A percentile compares a stretch with the other conserved stretches of the same genome.
phyloP scores from a whole-genome alignment of 2,113 vertebrate species.

The Python bivittatus region DNA sequence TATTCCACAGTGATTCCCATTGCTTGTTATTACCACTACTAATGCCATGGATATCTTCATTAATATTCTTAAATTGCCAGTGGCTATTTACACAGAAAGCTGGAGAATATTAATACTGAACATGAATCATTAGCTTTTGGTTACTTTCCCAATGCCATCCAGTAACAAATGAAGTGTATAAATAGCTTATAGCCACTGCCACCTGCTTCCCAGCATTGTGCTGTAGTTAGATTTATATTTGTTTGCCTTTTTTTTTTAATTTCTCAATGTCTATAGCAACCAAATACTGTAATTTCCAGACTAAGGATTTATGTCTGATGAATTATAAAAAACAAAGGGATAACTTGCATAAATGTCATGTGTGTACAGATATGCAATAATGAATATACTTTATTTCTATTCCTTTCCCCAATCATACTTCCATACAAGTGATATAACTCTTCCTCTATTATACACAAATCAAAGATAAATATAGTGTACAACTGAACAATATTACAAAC shows the following conservation, averaged over 20 bases:
- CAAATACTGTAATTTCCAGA: not conserved
- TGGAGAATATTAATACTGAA: constrained; percentile 60
- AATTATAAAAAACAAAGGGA: not conserved
- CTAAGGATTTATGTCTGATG: not conserved
- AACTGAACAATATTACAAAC: not conserved
- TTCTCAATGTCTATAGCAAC: not conserved
- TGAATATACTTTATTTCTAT: not conserved
- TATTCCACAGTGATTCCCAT: constrained; percentile 41
- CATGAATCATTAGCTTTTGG: constrained; percentile 74
- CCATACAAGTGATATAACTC: not conserved
- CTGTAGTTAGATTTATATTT: constrained; percentile 72
- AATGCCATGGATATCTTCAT: constrained; percentile 64
- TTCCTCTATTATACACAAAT: not conserved
- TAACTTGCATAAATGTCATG: not conserved
- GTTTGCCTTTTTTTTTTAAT: constrained; percentile 23
- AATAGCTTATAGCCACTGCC: constrained; percentile 68
- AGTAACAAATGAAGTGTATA: constrained; percentile 75
- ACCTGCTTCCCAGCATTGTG: constrained; percentile 73
- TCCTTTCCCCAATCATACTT: not conserved
- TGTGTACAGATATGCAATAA: not conserved
- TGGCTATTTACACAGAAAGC: constrained; percentile 68
- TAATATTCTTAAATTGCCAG: constrained; percentile 71
- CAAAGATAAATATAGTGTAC: not conserved
- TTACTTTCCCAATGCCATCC: constrained; percentile 66
- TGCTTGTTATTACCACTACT: constrained; percentile 55